Conservation (phyloP, 2,888 invertebrate genomes). For the Habrosyne pyritoides region DNA sequence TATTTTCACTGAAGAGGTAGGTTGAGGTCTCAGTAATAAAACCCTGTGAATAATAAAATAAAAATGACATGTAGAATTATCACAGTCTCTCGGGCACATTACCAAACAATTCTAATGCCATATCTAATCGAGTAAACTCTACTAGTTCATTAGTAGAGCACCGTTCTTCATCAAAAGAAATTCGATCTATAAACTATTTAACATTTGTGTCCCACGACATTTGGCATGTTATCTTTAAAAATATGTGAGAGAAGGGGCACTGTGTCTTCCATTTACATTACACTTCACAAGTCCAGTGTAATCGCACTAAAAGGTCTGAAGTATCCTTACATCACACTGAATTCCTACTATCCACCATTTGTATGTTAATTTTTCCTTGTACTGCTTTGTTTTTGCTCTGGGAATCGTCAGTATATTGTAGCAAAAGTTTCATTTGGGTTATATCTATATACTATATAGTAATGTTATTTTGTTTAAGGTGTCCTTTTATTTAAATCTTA, state of each 20-base stretch:
- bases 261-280: conserved; percentile 9
- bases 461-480: background rate
- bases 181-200: background rate
- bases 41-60: too few species aligned
- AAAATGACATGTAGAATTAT: too few species aligned
- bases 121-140: too few species aligned
- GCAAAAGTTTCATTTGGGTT: conserved; percentile 25
- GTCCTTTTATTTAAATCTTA: background rate
- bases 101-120: too few species aligned
- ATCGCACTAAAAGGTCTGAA: conserved; percentile 58
- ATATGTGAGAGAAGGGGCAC: conserved; percentile 3
- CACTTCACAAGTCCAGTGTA: conserved; percentile 42
- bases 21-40: too few species aligned
- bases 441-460: conserved; percentile 7
- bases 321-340: conserved; percentile 40
- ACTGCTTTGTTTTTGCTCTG: conserved; percentile 39
- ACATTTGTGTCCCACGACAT: background rate
- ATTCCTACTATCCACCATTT: conserved; percentile 49
- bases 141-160: background rate
- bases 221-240: conserved; percentile 2
- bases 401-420: conserved; percentile 38
- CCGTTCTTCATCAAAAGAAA: background rate
- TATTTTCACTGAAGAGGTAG: too few species aligned
- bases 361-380: conserved; percentile 59
- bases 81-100: too few species aligned